Evolutionary conservation across 2,888 invertebrate species (phyloP), one percentile per base, ranked within the genome.

Genomic region (Brenthis hecate): DNA sequence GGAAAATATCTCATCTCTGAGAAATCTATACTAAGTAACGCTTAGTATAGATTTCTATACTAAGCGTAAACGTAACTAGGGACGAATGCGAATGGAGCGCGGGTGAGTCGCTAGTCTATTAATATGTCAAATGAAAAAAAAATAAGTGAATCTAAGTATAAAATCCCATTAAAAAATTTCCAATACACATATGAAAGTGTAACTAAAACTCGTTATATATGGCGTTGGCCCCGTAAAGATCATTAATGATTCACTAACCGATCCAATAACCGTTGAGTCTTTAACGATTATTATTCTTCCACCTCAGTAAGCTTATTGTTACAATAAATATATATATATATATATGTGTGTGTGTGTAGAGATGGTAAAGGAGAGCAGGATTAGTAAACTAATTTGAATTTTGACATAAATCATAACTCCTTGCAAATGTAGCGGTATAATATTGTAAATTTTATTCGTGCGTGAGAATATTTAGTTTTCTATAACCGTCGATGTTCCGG

Each of bases 381-480:
- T 11, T 11, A 43, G 11, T 43, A 2, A 43, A n/a, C 43, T 54
- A 36, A 62, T 62, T 54, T 62, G 19, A 62, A 62, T 54, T 62
- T 53, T 19, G 19, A 51, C 53, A 62, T 62, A 62, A 62, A 62
- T 62, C 19, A 62, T 14, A 14, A 14, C 16, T 8, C 43, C 53
- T 53, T 43, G 11, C 23, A 54, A 51, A 54, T 53, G 51, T 16
- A 43, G 36, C 62, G 43, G 43, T 13, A 62, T 62, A 60, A 60
- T 50, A 50, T 62, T 62, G 54, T 62, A 62, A 54, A 54, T 62
- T 16, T 54, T 60, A n/a, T 28, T 51, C 36, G 74, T 80, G 81
- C 83, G 85, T 87, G 85, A 84, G 83, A 87, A 82, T 77, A 83
- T 83, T 81, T 76, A 77, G 78, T 81, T 80, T 80, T 76, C 74